These are phyloP conservation scores for Pachypsylla venusta DNA, from an alignment of 1,140 invertebrate species.

Conservation along the genomic window DNA sequence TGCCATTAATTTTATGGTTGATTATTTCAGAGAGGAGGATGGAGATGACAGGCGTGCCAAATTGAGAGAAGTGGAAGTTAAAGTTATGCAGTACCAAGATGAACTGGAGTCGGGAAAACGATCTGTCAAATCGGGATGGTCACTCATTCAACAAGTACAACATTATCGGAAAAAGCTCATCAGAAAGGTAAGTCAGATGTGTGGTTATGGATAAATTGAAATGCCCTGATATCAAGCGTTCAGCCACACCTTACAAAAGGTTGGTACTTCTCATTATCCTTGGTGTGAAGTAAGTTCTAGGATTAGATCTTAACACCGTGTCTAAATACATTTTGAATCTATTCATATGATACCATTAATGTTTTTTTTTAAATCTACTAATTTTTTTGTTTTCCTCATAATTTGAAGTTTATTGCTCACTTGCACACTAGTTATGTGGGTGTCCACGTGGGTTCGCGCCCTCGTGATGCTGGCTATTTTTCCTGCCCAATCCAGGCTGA, in stretches of 20 bases:
- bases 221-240: no score
- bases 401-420: no score
- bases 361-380: no score
- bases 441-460: no score
- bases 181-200: slow-evolving; percentile 43
- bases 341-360: neutral
- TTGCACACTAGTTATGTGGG: no score
- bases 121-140: slow-evolving; percentile 58
- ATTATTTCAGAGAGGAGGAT: slow-evolving; percentile 20
- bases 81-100: slow-evolving; percentile 91
- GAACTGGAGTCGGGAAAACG: slow-evolving; percentile 77
- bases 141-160: slow-evolving; percentile 68
- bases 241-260: no score
- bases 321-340: neutral
- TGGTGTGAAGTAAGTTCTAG: no score
- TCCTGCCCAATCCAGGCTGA: no score
- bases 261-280: no score
- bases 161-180: slow-evolving; percentile 83
- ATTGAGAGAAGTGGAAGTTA: slow-evolving; percentile 83
- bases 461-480: no score
- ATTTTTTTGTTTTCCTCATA: no score
- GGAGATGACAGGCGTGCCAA: slow-evolving; percentile 65
- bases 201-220: neutral
- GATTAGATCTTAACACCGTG: neutral
- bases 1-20: no score